Base-by-base conservation (phyloP, 2,888 invertebrate species). In the Escarpia spicata region DNA sequence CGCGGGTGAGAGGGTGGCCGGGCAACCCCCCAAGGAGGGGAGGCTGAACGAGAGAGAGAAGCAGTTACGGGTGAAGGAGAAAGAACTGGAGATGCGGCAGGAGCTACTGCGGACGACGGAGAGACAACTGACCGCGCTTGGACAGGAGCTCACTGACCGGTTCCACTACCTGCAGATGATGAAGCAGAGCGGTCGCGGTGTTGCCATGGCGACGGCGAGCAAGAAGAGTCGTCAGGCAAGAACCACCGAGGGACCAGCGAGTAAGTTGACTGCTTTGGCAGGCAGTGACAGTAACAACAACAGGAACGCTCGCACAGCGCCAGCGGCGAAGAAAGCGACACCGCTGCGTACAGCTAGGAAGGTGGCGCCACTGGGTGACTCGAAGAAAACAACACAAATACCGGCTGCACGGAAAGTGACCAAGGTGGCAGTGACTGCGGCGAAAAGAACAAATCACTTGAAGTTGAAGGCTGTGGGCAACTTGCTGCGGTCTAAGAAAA, bases 81-180 rank as follows among this genome's bases (percentile, higher is more conserved):
- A 75, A 75, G 91, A 91, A 15, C 91, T 91, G 15, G 91, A 91
- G 91, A 44, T 6, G 91, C 12, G 26, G 91, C 43, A 91, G 91
- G 43, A 91, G 37, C 91, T 43, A 37, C 37, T 91, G 43, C 43
- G 91, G 44, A 26, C 43, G 91, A 91, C 91, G 37, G 91, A 91
- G 91, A 15, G 91, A 8, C 91, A 91, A n/a, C 91, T 91, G 91
- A 44, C 43, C 3, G 91, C 91, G 8, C 91, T 91, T 8, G 44
- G 44, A 91, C 91, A 91, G 91, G 91, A 91, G 37, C 91, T 91
- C 37, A 91, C 43, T 0, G 91, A 43, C 37, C n/a, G 15, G 43
- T 44, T 44, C 37, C 75, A 75, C n/a, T 75, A 75, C n/a, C 26
- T 75, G 75, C 15, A 75, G 75, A 75, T 26, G 75, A 75, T 26